A percentile compares a stretch with the other conserved stretches of the same genome.
Conservation (phyloP, 2,113 vertebrate genomes). For the Nothocercus nigrocapillus region DNA sequence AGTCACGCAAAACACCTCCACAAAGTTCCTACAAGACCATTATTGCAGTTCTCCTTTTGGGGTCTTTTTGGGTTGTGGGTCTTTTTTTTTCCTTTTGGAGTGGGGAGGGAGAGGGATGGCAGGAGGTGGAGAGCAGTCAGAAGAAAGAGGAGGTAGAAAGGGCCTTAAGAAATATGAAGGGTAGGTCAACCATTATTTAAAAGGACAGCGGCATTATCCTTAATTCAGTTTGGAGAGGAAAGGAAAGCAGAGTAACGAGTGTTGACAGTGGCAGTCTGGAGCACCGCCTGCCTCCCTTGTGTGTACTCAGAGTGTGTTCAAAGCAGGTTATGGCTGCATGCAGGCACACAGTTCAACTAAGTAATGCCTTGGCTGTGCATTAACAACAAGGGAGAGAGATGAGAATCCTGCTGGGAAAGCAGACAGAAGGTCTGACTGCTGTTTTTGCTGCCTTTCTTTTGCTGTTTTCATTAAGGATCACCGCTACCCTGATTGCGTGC, state of each 20-base stretch:
- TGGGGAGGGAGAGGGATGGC: fast-evolving
- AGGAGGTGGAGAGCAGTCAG: too few species aligned
- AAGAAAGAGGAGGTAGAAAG: neutral
- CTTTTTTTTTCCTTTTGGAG: fast-evolving
- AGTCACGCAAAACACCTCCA: neutral
- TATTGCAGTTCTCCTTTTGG: neutral
- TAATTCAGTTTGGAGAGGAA: neutral
- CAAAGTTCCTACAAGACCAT: neutral
- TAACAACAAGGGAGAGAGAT: neutral
- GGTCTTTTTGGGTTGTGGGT: neutral
- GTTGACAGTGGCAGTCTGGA: neutral
- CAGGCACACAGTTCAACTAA: neutral
- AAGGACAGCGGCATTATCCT: neutral
- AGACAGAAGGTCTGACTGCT: neutral
- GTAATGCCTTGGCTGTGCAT: neutral
- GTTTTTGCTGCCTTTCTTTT: neutral
- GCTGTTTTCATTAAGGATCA: neutral
- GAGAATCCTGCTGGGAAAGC: neutral
- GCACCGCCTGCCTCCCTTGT: neutral
- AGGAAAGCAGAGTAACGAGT: neutral
- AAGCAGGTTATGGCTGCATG: neutral
- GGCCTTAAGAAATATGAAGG: neutral
- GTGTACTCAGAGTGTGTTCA: neutral
- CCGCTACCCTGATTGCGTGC: fast-evolving
- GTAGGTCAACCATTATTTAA: neutral